Evolutionary conservation across 2,888 invertebrate genomes (phyloP), one percentile per base, ranked within the genome.

Genomic region (Parnassius orleans): DNA sequence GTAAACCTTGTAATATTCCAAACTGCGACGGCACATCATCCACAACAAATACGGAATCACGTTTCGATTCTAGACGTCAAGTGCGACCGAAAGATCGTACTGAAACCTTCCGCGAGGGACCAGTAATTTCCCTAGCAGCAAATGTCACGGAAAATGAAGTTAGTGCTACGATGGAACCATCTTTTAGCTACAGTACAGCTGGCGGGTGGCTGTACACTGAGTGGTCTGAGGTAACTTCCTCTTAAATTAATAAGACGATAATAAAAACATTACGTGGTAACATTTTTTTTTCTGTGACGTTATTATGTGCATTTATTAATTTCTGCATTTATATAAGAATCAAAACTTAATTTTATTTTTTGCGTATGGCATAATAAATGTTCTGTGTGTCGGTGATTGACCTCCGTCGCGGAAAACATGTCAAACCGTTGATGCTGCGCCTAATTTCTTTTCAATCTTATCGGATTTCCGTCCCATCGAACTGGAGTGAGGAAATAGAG

Each of bases 161-260:
- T 12, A 75, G 77, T 10, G 73, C 84, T 0, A 78, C 80, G 2
- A 72, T 79, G 24, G 80, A 83, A 48, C 80, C 83, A 0, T 78
- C 80, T 12, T 91, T 80, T 64, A 85, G 78, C 57, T 86, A 81
- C 65, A 88, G 79, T 59, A 88, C 84, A 14, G 80, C 80, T 51
- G 90, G 87, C 11, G 91, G 93, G 55, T 94, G 93, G 93, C 81
- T 93, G 46, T 93, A 93, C 68, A 93, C 93, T 0, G 93, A 93
- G 43, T 94, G 93, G 93, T 92, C 92, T 42, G 88, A 93, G 82
- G 93, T 93, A 73, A 48, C 10, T 19, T 14, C 33, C 33, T 59
- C 9, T n/a, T 9, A 41, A 46, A 46, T 46, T 9, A 46, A 19
- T 19, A 19, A 19, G 19, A 19, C 19, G 19, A 19, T 19, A 1